Percentiles rank a stretch among this genome's conserved stretches.
Conservation (phyloP, 2,888 invertebrate genomes). For the Nephrotoma appendiculata region DNA sequence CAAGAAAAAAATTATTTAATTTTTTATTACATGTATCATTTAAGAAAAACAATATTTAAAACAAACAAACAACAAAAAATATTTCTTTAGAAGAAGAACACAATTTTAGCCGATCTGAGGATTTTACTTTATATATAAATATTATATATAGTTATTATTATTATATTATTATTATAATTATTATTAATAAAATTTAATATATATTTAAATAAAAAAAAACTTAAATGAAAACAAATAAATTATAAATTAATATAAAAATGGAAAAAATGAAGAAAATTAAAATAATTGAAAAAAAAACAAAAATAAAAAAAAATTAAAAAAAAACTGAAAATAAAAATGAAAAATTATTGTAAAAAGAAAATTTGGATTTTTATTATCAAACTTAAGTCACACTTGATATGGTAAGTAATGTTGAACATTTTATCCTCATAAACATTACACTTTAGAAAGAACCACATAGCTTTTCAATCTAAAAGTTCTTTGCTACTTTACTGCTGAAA, state of each 20-base stretch:
- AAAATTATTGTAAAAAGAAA: neutral
- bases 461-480: no score
- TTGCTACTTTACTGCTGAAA: no score
- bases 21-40: constrained; percentile 1
- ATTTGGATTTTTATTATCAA: neutral
- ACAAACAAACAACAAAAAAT: neutral
- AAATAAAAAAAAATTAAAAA: constrained; percentile 1
- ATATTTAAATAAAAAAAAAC: constrained; percentile 17
- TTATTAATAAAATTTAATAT: constrained; percentile 21
- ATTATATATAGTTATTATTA: neutral
- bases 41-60: neutral
- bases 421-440: no score
- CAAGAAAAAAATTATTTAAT: neutral
- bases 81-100: neutral
- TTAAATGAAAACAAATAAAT: constrained; percentile 3
- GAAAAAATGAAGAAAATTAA: constrained; percentile 9
- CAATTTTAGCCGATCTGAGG: constrained; percentile 3
- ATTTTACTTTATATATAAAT: constrained; percentile 4
- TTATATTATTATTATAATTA: constrained; percentile 28
- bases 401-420: no score
- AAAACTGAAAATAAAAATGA: constrained; percentile 2
- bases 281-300: constrained; percentile 2
- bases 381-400: no score
- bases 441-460: no score
- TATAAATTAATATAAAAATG: constrained; percentile 9